A percentile compares a stretch with the other conserved stretches of the same genome.
Evolutionary conservation across 2,113 vertebrate genomes (phyloP).

Genomic region (Nesospiza acunhae): DNA sequence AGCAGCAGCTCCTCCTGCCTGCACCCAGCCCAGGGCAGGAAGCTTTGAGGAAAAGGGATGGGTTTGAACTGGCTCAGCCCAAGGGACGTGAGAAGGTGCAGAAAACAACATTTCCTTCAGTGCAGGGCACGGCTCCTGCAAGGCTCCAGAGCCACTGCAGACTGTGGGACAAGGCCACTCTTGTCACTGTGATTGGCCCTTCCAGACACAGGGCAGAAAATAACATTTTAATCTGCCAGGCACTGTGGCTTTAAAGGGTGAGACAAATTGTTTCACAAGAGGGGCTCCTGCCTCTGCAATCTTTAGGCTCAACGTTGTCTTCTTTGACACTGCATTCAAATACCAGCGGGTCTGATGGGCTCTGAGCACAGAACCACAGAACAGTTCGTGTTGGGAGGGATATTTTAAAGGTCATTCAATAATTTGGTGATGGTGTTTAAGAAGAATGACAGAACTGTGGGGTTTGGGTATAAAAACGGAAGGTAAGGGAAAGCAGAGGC

Average conservation of each 20-base stretch:
- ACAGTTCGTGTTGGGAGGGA: neutral
- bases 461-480: neutral
- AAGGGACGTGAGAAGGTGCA: neutral
- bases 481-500: neutral
- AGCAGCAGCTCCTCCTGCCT: neutral
- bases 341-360: neutral
- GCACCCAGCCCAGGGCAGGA: rapidly evolving
- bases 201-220: neutral
- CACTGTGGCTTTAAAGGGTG: neutral
- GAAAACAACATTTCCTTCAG: neutral
- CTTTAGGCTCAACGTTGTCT: rapidly evolving
- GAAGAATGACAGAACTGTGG: neutral
- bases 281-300: neutral
- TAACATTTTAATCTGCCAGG: neutral
- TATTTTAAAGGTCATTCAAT: neutral
- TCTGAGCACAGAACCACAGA: neutral
- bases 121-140: rapidly evolving
- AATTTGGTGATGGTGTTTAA: neutral
- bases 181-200: neutral
- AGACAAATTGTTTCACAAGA: neutral
- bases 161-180: neutral
- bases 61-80: neutral
- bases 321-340: neutral
- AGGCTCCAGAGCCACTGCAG: neutral
- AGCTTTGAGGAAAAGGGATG: neutral